Evolutionary conservation across 2,888 invertebrate genomes (phyloP).

Genomic region (Drosophila anomelani): DNA sequence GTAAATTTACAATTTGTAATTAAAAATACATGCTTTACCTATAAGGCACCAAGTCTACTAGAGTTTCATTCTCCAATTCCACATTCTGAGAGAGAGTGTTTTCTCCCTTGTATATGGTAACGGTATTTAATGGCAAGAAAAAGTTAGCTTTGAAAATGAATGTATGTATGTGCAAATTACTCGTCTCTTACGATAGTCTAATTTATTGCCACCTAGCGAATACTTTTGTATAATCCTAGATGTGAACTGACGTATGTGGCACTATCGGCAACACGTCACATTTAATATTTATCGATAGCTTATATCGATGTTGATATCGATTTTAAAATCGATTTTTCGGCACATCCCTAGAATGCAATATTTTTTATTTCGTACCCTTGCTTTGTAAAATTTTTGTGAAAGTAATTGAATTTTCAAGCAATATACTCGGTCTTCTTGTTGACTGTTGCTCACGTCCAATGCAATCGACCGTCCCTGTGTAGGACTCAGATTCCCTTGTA

Average conservation of each 20-base stretch:
- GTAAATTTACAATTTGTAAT: not conserved
- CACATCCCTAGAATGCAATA: conserved; percentile 12
- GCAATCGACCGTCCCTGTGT: conserved; percentile 18
- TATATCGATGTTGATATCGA: not conserved
- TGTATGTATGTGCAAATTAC: no score
- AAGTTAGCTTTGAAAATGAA: no score
- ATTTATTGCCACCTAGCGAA: no score
- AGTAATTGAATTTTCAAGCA: conserved; percentile 35
- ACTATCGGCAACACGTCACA: not conserved
- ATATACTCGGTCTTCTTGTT: conserved; percentile 27
- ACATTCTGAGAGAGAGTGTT: not conserved
- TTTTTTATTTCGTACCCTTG: conserved; percentile 17
- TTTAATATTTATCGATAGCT: not conserved
- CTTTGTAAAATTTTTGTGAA: conserved; percentile 42
- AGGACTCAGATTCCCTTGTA: conserved; percentile 4
- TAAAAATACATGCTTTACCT: not conserved
- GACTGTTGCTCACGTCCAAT: conserved; percentile 29
- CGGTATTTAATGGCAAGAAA: not conserved
- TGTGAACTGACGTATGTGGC: not conserved
- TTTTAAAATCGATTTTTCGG: conserved; percentile 3
- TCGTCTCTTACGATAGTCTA: no score
- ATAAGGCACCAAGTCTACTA: not conserved
- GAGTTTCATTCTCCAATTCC: not conserved
- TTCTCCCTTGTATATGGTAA: not conserved
- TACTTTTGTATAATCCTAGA: not conserved